Conservation (phyloP, 2,888 invertebrate genomes). For the Chalcosyrphus nemorum region DNA sequence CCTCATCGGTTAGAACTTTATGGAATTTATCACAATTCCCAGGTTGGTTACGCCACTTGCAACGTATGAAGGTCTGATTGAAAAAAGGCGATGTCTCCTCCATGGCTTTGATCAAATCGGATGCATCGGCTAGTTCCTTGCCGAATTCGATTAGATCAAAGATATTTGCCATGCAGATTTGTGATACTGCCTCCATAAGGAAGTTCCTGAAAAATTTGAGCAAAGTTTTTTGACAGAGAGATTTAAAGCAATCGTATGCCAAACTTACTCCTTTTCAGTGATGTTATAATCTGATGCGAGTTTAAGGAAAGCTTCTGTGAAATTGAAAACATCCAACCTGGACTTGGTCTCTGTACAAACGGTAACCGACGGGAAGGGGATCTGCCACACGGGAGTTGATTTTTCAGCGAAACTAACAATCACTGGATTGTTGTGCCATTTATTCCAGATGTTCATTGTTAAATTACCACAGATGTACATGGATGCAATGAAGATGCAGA, state of each 20-base stretch:
- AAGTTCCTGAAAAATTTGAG: not conserved
- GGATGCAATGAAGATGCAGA: conserved; percentile 84
- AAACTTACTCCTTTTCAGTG: conserved; percentile 76
- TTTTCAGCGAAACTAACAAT: conserved; percentile 90
- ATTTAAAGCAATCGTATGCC: not conserved
- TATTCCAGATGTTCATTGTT: conserved; percentile 86
- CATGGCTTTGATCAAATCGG: not conserved
- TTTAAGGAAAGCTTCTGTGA: conserved; percentile 83
- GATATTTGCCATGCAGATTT: not conserved
- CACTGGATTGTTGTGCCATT: conserved; percentile 88
- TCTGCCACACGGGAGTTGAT: conserved; percentile 84
- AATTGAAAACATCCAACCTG: conserved; percentile 84
- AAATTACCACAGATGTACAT: conserved; percentile 85
- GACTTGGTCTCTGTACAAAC: conserved; percentile 88
- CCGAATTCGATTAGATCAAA: not conserved
- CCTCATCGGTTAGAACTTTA: not conserved
- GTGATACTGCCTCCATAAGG: not conserved
- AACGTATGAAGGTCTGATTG: not conserved
- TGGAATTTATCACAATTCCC: not conserved
- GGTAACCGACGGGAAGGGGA: conserved; percentile 86
- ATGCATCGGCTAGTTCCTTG: not conserved
- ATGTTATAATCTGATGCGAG: conserved; percentile 53
- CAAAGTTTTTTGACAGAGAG: not conserved
- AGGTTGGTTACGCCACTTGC: not conserved
- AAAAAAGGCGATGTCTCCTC: not conserved